Conservation (phyloP, 2,113 vertebrate species). For the Rafetus swinhoei region DNA sequence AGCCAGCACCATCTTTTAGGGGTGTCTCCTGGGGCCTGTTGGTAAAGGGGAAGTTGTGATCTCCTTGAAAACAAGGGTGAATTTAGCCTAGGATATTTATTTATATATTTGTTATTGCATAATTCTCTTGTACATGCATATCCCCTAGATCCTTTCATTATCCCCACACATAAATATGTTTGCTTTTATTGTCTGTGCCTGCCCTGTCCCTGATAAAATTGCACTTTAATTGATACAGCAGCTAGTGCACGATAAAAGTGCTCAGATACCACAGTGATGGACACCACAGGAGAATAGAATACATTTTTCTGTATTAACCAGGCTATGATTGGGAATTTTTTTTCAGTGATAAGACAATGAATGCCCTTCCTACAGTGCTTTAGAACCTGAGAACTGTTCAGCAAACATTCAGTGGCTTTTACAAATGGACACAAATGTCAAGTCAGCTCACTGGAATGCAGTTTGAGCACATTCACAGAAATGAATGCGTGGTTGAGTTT, state of each 20-base stretch:
- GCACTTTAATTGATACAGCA: background rate
- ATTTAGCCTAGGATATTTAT: background rate
- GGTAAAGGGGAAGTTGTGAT: background rate
- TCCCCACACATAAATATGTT: background rate
- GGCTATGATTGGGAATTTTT: background rate
- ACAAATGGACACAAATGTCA: conserved; percentile 61
- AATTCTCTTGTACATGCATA: background rate
- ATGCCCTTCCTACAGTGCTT: background rate
- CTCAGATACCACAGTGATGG: background rate
- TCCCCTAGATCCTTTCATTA: background rate
- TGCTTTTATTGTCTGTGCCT: background rate
- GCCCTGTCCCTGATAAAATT: background rate
- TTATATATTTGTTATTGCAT: background rate
- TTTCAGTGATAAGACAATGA: background rate
- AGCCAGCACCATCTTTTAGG: fast-evolving
- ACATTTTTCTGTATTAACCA: background rate
- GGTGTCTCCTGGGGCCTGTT: background rate
- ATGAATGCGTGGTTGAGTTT: conserved; percentile 73
- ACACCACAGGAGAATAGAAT: background rate
- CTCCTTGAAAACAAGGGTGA: background rate
- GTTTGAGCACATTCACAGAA: conserved; percentile 71
- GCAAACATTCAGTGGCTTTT: conserved; percentile 54
- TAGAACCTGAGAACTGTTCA: conserved; percentile 47
- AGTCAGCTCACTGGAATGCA: conserved; percentile 64
- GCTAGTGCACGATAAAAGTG: background rate